Evolutionary conservation across 2,888 invertebrate species (phyloP), one percentile per base, ranked within the genome.

Genomic region (Meiosimyza decipiens): DNA sequence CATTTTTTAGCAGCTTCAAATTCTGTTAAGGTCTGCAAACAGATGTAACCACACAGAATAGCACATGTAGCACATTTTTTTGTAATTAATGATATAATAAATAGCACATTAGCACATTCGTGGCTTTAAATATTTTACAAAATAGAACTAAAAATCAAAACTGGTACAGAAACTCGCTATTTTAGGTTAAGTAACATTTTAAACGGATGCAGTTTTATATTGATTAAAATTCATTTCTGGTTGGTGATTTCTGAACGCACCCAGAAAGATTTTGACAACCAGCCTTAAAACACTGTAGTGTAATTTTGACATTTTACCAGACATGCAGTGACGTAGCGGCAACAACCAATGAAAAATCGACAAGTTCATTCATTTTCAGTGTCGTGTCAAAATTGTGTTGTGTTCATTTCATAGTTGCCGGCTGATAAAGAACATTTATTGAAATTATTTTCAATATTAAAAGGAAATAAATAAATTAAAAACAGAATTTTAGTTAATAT

Each of bases 321-420:
- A 33, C 47, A 49, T 49, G 28, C 1, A 60, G 71, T 71, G 71
- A 71, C 63, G 71, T 63, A 71, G 75, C 75, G 73, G 66, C 73
- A 74, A 55, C 59, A 72, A 72, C 79, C 79, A 79, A 79, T 79
- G 63, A 74, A 62, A 77, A 77, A 73, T 22, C 77, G 79, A 76
- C 79, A 79, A 77, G 78, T 79, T 77, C 74, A 72, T 77, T 77
- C 65, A 40, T 70, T 64, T 73, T 72, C 7, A 69, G 62, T 76
- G 77, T 75, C 76, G 76, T 75, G 75, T 76, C 77, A 76, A 75
- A 67, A 73, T 72, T 69, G 66, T 75, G 15, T 67, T 9, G 33
- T 4, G 55, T 54, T 73, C 60, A 65, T 60, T 72, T 67, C 22
- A 50, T 50, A 22, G 54, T 74, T 74, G 76, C 78, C 78, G 78